These are phyloP conservation scores for Heliconius ismenius DNA, from an alignment of 2,888 invertebrate species.

Conservation along the genomic window DNA sequence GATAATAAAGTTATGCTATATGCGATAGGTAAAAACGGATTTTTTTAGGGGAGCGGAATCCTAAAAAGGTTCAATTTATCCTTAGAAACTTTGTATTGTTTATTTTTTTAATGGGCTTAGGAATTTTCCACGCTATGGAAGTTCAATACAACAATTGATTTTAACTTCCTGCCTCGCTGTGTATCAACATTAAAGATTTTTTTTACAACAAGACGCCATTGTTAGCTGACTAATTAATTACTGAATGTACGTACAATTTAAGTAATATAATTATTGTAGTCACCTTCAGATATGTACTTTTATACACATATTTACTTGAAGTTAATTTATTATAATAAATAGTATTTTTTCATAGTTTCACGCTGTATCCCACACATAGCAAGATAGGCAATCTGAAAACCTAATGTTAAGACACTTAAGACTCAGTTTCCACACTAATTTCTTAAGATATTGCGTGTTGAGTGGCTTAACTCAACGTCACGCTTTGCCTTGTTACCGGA, in stretches of 20 bases:
- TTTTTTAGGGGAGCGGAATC: background rate
- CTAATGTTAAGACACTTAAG: too few relatives aligned
- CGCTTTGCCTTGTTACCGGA: too few relatives aligned
- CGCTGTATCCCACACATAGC: too few relatives aligned
- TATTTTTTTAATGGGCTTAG: background rate
- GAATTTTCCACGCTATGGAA: slow-evolving; percentile 16
- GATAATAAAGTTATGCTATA: too few relatives aligned
- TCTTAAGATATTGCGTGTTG: too few relatives aligned
- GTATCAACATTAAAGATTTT: background rate
- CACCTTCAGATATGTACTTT: background rate
- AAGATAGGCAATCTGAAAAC: too few relatives aligned
- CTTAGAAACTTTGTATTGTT: background rate
- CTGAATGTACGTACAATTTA: background rate
- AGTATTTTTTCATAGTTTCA: too few relatives aligned
- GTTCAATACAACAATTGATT: slow-evolving; percentile 15
- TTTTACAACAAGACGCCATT: slow-evolving; percentile 19
- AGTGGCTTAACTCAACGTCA: too few relatives aligned
- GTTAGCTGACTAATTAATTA: slow-evolving; percentile 2
- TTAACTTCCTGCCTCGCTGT: slow-evolving; percentile 8
- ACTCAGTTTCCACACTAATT: too few relatives aligned
- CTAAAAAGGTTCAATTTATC: background rate
- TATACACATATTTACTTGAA: background rate
- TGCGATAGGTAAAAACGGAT: too few relatives aligned
- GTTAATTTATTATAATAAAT: background rate
- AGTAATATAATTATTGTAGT: background rate